Percentiles rank a stretch among this genome's conserved stretches.
Evolutionary conservation across 2,797 vertebrate species (phyloP).

Genomic region (Cygnus olor): DNA sequence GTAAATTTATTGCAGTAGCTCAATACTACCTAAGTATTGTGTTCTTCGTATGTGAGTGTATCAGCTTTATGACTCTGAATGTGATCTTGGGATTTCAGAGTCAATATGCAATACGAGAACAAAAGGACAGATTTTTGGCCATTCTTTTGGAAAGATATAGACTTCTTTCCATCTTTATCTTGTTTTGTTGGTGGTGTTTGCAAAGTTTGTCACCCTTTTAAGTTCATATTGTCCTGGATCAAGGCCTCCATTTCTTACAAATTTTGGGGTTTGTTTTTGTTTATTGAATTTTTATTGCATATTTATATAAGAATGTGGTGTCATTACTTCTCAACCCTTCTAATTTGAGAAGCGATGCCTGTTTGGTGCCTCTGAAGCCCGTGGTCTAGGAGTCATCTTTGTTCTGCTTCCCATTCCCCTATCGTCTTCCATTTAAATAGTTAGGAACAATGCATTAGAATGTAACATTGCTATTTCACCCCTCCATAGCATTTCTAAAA

Average conservation of each 20-base stretch:
- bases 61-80: not conserved
- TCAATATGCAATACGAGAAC: not conserved
- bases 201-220: not conserved
- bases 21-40: not conserved
- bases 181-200: not conserved
- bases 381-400: not conserved
- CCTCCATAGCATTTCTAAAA: not conserved
- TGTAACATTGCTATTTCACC: rapidly evolving
- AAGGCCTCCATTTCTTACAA: not conserved
- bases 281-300: not conserved
- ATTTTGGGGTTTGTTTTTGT: not conserved
- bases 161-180: not conserved
- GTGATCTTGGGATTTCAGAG: not conserved
- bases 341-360: not conserved
- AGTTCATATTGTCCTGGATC: not conserved
- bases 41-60: not conserved
- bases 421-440: not conserved
- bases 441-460: not conserved
- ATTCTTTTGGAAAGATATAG: not conserved
- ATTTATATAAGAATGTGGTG: not conserved
- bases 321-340: not conserved
- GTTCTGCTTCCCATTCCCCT: not conserved
- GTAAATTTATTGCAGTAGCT: not conserved
- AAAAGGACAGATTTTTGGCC: not conserved
- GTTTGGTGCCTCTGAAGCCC: not conserved